Percentiles rank a stretch among this genome's conserved stretches.
Evolutionary conservation across 2,113 vertebrate species (phyloP).

Genomic region (Zosterops pallidus): DNA sequence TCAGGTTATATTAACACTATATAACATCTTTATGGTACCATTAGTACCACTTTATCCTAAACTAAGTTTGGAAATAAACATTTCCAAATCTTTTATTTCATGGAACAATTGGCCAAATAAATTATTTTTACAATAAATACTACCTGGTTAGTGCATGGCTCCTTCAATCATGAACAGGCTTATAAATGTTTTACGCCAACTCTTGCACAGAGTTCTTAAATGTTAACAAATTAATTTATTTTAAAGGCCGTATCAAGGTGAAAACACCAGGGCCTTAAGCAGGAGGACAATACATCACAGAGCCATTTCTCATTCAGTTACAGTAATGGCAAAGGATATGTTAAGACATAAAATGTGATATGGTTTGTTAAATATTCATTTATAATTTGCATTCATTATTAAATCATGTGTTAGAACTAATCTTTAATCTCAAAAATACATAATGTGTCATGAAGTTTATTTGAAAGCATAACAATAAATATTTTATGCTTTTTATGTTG

Average conservation of each 20-base stretch:
- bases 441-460: constrained; percentile 35
- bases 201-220: constrained; percentile 61
- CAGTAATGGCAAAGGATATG: constrained; percentile 48
- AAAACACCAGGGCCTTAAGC: constrained; percentile 41
- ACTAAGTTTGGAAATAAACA: constrained; percentile 66
- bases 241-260: constrained; percentile 73
- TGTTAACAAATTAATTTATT: constrained; percentile 74
- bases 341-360: constrained; percentile 61
- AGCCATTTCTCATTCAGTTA: constrained; percentile 54
- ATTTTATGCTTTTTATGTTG: constrained; percentile 54
- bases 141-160: constrained; percentile 44
- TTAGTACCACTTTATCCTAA: constrained; percentile 69
- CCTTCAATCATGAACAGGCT: constrained; percentile 55
- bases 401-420: constrained; percentile 60
- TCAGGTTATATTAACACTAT: constrained; percentile 74
- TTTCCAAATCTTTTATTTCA: constrained; percentile 48
- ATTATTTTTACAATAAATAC: constrained; percentile 67
- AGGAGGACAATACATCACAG: constrained; percentile 45
- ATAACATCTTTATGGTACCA: constrained; percentile 78
- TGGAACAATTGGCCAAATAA: constrained; percentile 68
- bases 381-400: constrained; percentile 74
- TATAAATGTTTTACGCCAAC: constrained; percentile 66
- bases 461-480: constrained; percentile 51
- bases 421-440: constrained; percentile 64
- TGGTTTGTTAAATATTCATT: constrained; percentile 72